A percentile compares a stretch with the other conserved stretches of the same genome.
Evolutionary conservation across 2,797 vertebrate genomes (phyloP).

Genomic region (Anguilla anguilla): DNA sequence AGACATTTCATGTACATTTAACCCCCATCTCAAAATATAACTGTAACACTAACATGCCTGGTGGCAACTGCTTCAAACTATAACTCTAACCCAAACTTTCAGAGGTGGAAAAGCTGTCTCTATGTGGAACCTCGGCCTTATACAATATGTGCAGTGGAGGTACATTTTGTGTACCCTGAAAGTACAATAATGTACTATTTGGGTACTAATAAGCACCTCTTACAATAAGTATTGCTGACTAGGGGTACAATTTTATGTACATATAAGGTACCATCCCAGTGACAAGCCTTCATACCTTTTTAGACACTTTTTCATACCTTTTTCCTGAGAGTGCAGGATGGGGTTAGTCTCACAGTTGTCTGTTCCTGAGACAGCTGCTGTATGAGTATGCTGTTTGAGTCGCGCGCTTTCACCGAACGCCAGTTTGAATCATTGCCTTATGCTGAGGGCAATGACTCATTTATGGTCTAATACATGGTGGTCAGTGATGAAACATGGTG

Average conservation of each 20-base stretch:
- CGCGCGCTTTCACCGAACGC: not conserved
- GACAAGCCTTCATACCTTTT: not conserved
- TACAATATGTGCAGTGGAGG: not conserved
- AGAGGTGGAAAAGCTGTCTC: not conserved
- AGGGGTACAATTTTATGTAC: no score
- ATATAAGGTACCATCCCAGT: not conserved
- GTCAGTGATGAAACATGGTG: not conserved
- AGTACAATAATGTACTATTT: not conserved
- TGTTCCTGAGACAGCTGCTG: not conserved
- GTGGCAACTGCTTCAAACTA: not conserved
- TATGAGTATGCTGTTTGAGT: not conserved
- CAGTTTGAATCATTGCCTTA: not conserved
- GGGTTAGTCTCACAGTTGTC: not conserved
- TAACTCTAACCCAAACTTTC: not conserved
- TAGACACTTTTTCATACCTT: not conserved
- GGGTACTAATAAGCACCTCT: not conserved
- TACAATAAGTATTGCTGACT: not conserved
- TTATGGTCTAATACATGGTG: not conserved
- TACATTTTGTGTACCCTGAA: not conserved
- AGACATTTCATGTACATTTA: constrained; percentile 1
- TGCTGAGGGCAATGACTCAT: not conserved
- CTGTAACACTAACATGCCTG: not conserved
- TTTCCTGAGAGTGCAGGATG: not conserved
- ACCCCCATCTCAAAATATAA: not conserved
- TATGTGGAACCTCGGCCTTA: not conserved